A percentile compares a stretch with the other conserved stretches of the same genome.
phyloP scores from a whole-genome alignment of 2,888 invertebrate genomes.

The Amblyjoppa proteus region DNA sequence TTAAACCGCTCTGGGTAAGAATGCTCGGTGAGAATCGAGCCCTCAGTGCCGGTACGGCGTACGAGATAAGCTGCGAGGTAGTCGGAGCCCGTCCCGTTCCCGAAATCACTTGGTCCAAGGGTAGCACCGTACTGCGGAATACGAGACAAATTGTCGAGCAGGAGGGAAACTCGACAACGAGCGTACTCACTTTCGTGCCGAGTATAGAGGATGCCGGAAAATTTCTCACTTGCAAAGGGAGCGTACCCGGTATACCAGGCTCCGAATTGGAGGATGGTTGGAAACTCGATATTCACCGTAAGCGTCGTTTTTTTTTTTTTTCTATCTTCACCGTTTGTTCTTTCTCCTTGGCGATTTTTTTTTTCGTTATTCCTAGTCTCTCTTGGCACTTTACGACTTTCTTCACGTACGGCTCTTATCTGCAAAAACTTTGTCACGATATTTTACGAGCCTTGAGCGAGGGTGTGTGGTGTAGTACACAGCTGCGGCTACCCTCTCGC shows the following conservation, averaged over 20 bases:
- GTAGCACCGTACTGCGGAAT: conserved; percentile 89
- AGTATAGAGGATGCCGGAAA: conserved; percentile 93
- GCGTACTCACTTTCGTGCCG: conserved; percentile 91
- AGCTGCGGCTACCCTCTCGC: background rate
- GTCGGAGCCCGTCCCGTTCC: conserved; percentile 92
- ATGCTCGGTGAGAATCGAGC: conserved; percentile 90
- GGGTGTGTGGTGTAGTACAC: background rate
- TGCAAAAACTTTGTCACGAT: conserved; percentile 47
- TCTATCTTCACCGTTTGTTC: conserved; percentile 6
- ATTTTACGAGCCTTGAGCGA: conserved; percentile 33
- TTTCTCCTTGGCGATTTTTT: background rate
- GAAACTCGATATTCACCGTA: conserved; percentile 94
- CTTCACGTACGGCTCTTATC: conserved; percentile 39
- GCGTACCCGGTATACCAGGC: conserved; percentile 91
- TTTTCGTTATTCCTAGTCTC: conserved; percentile 8
- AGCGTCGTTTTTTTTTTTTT: conserved; percentile 85
- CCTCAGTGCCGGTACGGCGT: conserved; percentile 90
- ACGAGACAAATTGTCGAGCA: conserved; percentile 89
- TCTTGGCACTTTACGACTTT: conserved; percentile 32
- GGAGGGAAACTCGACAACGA: conserved; percentile 92
- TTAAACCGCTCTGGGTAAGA: conserved; percentile 90
- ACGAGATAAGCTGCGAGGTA: conserved; percentile 91
- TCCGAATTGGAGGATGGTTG: conserved; percentile 92
- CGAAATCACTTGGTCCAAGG: conserved; percentile 93
- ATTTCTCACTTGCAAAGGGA: conserved; percentile 91